Evolutionary conservation across 1,140 invertebrate genomes (phyloP).

Genomic region (Lithobius niger): DNA sequence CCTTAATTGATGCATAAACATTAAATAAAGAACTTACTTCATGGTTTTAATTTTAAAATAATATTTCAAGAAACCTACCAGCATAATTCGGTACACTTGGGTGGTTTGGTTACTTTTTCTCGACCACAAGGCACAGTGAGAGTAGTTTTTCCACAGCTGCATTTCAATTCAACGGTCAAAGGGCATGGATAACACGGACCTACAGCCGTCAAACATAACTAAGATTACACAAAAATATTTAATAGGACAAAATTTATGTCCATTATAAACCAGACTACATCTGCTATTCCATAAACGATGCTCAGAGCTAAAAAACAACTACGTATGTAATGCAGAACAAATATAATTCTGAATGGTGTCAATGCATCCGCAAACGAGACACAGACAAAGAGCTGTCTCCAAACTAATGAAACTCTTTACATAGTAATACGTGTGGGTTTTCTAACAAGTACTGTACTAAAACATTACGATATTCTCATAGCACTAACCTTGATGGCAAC

Average conservation of each 20-base stretch:
- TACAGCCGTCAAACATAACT: constrained; percentile 14
- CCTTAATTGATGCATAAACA: too few species aligned
- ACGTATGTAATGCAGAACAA: not conserved
- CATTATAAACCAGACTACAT: not conserved
- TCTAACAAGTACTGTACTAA: not conserved
- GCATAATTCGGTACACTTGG: constrained; percentile 58
- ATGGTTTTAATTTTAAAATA: too few species aligned
- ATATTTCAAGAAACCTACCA: not conserved
- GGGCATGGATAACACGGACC: constrained; percentile 85
- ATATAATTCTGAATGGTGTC: not conserved
- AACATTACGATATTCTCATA: not conserved
- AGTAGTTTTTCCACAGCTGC: constrained; percentile 63
- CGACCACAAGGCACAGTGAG: constrained; percentile 74
- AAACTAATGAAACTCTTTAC: not conserved
- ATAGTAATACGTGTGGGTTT: not conserved
- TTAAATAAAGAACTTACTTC: constrained; percentile 34
- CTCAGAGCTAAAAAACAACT: not conserved
- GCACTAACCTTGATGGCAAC: constrained; percentile 52
- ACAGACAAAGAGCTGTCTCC: not conserved
- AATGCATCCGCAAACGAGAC: not conserved
- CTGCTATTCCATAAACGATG: not conserved
- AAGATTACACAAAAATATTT: not conserved
- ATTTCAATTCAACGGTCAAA: constrained; percentile 57
- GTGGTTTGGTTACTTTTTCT: constrained; percentile 57
- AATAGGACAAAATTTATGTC: not conserved